Conservation (phyloP, 64 coral and sea anemone species). For the Exaiptasia diaphana region DNA sequence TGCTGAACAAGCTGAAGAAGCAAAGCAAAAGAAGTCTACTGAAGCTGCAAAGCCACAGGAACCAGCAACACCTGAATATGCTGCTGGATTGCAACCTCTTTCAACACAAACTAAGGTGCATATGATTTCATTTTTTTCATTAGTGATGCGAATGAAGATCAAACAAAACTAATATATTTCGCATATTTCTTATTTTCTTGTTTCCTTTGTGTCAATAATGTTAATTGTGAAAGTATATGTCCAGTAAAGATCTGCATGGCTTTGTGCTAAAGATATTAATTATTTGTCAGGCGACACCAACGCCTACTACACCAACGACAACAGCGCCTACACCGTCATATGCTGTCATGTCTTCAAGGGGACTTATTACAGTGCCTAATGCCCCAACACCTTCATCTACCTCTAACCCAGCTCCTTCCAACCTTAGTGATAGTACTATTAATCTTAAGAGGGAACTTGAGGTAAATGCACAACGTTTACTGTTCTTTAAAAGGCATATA, state of each 20-base stretch:
- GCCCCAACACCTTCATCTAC: conserved; percentile 30
- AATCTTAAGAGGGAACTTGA: conserved; percentile 86
- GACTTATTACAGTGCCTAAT: neutral
- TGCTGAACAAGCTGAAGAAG: conserved; percentile 73
- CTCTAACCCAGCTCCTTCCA: neutral
- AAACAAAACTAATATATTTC: too few species aligned
- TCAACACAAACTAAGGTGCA: conserved; percentile 47
- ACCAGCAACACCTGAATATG: conserved; percentile 85
- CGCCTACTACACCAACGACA: conserved; percentile 26
- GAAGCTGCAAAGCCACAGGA: conserved; percentile 75
- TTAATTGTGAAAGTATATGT: too few species aligned
- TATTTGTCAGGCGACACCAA: conserved; percentile 23
- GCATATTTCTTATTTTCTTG: too few species aligned
- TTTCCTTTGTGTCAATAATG: too few species aligned
- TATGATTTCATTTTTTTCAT: neutral
- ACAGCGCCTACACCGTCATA: conserved; percentile 57
- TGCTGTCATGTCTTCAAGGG: conserved; percentile 33
- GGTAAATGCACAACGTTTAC: too few species aligned
- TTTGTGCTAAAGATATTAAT: too few species aligned
- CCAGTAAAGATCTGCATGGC: too few species aligned
- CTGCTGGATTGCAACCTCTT: conserved; percentile 69
- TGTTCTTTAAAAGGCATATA: too few species aligned
- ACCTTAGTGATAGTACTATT: conserved; percentile 83
- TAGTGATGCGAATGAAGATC: too few species aligned
- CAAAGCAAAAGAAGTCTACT: conserved; percentile 78